Evolutionary conservation across 2,113 vertebrate species (phyloP), one percentile per base, ranked within the genome.

Genomic region (Chlamydotis undulata): DNA sequence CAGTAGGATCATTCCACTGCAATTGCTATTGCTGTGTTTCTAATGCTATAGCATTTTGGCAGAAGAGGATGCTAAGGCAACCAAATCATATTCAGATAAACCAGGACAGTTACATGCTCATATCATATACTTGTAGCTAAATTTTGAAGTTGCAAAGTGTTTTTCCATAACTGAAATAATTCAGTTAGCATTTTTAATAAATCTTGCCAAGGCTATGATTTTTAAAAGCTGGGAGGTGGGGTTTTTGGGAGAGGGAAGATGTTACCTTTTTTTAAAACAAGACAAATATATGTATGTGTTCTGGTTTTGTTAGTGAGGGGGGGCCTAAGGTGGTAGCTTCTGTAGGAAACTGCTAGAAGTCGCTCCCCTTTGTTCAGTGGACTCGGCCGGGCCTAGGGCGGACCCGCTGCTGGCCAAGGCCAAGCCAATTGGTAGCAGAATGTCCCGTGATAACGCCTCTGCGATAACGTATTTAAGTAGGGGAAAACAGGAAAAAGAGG

Each of bases 211-310:
- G 22, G 29, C 2, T 61, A 4, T 26, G 19, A 68, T 60, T 90
- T 87, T 84, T 41, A 53, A 70, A 78, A 65, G 9, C 12, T 39
- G 14, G 8, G 39, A 76, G 2, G 15, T 52, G 10, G 6, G 8
- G 2, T 0, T 14, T 57, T 90, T 39, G 22, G 1, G 2, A 9
- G 14, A 5, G 24, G 2, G 2, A 13, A 6, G 4, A 10, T 37
- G 24, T 14, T 33, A 3, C 4, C 1, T 15, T 41, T 33, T 47
- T 52, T 49, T 29, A 25, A 84, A 90, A 60, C 11, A 37, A 16
- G 19, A 16, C 10, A 49, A 14, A 33, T 49, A 16, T 49, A 33
- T 14, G 12, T 10, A 35, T 2, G n/a, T n/a, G n/a, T n/a, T n/a
- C n/a, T n/a, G n/a, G n/a, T n/a, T n/a, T n/a, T n/a, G n/a, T n/a